phyloP scores from a whole-genome alignment of 1,140 invertebrate species.

The Penaeus japonicus region DNA sequence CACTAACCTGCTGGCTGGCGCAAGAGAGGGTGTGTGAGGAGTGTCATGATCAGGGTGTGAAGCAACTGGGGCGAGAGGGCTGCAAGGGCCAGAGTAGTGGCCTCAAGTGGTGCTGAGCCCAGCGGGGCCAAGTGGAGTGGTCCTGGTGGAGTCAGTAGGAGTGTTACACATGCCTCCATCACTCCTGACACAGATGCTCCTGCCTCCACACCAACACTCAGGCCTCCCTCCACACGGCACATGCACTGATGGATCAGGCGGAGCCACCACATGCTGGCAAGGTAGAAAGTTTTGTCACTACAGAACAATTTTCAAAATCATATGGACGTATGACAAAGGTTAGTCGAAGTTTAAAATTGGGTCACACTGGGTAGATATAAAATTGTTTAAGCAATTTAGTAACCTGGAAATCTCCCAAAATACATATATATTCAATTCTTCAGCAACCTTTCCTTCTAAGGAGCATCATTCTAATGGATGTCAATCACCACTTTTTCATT shows the following conservation, averaged over 20 bases:
- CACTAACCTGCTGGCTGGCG: conserved; percentile 45
- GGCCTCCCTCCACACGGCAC: conserved; percentile 64
- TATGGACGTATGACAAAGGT: no score
- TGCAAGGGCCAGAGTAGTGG: conserved; percentile 47
- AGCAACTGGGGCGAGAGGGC: conserved; percentile 40
- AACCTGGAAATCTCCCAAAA: no score
- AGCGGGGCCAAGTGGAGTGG: conserved; percentile 31
- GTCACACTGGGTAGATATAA: no score
- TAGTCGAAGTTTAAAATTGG: no score
- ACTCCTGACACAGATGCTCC: conserved; percentile 52
- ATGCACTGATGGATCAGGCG: conserved; percentile 75
- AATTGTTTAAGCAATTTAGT: no score
- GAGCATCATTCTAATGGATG: no score
- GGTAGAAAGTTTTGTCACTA: conserved; percentile 16
- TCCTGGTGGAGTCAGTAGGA: conserved; percentile 48
- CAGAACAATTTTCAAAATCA: conserved; percentile 13
- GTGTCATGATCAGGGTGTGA: conserved; percentile 48
- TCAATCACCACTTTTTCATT: no score
- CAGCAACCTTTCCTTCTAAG: no score
- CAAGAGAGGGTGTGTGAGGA: conserved; percentile 49
- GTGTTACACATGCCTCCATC: conserved; percentile 56
- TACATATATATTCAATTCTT: no score
- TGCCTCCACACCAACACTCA: conserved; percentile 56
- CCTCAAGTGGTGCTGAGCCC: conserved; percentile 41
- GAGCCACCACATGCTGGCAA: conserved; percentile 73